Percentiles rank a stretch among this genome's conserved stretches.
These are phyloP conservation scores for Brachionus calyciflorus DNA, from an alignment of 1,140 invertebrate genomes.

Conservation along the genomic window DNA sequence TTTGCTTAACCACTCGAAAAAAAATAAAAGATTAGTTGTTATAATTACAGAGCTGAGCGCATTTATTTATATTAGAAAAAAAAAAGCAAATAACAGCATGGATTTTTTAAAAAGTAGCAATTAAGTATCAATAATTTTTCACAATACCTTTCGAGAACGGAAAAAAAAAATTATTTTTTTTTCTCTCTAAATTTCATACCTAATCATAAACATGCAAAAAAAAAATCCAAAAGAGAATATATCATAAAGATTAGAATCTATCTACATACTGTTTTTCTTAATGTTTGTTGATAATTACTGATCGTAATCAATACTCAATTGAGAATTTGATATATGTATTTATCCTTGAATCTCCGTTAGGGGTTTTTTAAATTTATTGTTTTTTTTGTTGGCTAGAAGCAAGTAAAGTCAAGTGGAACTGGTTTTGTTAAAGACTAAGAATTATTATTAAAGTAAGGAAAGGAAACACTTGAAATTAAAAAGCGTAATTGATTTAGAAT, in stretches of 20 bases:
- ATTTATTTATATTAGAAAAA: neutral
- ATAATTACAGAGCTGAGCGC: neutral
- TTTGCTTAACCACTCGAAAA: no score
- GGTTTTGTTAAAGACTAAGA: no score
- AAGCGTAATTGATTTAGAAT: neutral
- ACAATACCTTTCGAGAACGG: no score
- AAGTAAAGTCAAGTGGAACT: constrained; percentile 21
- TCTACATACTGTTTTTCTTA: constrained; percentile 3
- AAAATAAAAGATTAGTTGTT: neutral
- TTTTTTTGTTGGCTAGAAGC: constrained; percentile 8
- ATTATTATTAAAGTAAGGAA: no score
- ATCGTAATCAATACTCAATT: constrained; percentile 21
- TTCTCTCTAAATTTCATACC: neutral
- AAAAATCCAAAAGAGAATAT: constrained; percentile 18
- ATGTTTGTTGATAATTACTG: neutral
- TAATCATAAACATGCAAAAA: constrained; percentile 7
- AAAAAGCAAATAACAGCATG: neutral
- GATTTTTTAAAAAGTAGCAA: neutral
- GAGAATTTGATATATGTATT: neutral
- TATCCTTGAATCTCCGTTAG: neutral
- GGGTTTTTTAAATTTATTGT: neutral
- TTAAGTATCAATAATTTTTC: constrained; percentile 6
- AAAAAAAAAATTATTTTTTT: no score
- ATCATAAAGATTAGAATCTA: constrained; percentile 16
- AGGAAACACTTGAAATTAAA: neutral